A percentile compares a stretch with the other conserved stretches of the same genome.
Evolutionary conservation across 2,888 invertebrate genomes (phyloP).

Genomic region (Sphaeridia pumilis): DNA sequence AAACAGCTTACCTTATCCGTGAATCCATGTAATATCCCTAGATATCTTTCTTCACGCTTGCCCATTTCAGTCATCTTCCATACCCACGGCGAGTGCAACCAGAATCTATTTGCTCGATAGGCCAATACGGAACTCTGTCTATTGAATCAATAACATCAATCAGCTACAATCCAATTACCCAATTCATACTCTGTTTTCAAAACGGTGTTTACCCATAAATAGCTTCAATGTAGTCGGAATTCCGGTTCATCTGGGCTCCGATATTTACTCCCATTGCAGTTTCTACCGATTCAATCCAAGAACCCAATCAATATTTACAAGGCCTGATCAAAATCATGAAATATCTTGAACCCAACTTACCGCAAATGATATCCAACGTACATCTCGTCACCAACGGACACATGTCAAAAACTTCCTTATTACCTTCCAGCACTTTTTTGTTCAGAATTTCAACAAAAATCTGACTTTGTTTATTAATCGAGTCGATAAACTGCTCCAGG

Average conservation of each 20-base stretch:
- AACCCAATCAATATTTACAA: neutral
- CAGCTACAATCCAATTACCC: neutral
- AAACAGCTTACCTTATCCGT: neutral
- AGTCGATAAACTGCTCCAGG: conserved; percentile 42
- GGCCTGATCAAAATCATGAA: neutral
- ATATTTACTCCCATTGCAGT: conserved; percentile 70
- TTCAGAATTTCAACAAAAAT: conserved; percentile 16
- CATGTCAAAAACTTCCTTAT: conserved; percentile 41
- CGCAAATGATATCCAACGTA: conserved; percentile 54
- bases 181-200: neutral
- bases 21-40: neutral
- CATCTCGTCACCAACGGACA: conserved; percentile 52
- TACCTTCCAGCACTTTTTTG: conserved; percentile 5
- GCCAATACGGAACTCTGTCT: conserved; percentile 1
- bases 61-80: neutral
- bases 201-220: conserved; percentile 52
- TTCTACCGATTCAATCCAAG: conserved; percentile 47
- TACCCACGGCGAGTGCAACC: conserved; percentile 1
- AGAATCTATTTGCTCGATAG: conserved; percentile 1
- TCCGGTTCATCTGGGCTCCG: conserved; percentile 55
- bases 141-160: neutral
- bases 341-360: conserved; percentile 39
- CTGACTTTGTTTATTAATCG: conserved; percentile 43
- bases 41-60: neutral
- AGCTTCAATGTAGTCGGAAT: conserved; percentile 59